A percentile compares a stretch with the other conserved stretches of the same genome.
Conservation (phyloP, 2,797 vertebrate genomes). For the Rhynchonycteris naso region DNA sequence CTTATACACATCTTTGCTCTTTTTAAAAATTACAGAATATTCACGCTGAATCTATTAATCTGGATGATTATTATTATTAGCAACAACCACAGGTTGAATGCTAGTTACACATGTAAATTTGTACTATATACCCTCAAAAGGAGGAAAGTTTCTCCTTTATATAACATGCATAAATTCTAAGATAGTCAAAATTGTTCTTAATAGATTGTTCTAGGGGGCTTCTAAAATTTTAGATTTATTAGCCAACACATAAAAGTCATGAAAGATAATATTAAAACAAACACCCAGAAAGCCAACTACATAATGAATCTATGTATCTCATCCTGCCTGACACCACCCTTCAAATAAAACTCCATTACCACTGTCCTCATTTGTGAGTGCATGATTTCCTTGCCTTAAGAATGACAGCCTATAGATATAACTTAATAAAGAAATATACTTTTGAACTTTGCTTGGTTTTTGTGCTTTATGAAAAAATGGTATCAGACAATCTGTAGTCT, state of each 20-base stretch:
- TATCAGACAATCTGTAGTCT: background rate
- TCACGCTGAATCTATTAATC: background rate
- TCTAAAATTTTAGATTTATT: constrained; percentile 16
- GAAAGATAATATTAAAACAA: background rate
- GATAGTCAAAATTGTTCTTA: background rate
- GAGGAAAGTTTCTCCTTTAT: background rate
- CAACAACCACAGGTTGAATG: background rate
- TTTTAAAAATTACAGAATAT: background rate
- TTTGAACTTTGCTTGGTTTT: background rate
- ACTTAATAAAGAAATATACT: background rate
- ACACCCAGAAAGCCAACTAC: background rate
- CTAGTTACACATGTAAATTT: background rate
- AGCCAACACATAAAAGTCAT: background rate
- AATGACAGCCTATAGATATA: background rate
- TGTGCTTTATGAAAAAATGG: constrained; percentile 5
- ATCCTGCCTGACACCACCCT: background rate
- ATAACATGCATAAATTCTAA: background rate
- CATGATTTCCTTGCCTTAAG: background rate
- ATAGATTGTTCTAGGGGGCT: background rate
- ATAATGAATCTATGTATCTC: background rate
- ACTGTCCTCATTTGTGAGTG: background rate
- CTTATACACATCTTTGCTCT: background rate
- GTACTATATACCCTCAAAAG: background rate
- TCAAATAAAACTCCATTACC: background rate
- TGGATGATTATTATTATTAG: background rate